Percentiles rank a stretch among this genome's conserved stretches.
phyloP scores from a whole-genome alignment of 2,113 vertebrate genomes.

The Charina bottae region DNA sequence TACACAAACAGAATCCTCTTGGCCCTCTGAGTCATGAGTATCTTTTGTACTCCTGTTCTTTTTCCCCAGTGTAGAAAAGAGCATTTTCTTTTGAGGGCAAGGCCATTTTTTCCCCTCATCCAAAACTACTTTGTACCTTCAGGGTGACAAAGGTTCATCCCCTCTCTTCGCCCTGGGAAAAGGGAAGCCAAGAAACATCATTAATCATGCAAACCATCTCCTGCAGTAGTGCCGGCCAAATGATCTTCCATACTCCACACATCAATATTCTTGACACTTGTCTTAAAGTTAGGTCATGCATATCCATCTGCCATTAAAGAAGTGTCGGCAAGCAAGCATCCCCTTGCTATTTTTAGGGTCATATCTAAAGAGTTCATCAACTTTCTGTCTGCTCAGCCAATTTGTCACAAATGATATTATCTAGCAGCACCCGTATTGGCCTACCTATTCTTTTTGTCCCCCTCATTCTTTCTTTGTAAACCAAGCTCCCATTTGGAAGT shows the following conservation, averaged over 20 bases:
- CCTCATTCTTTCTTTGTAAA: conserved; percentile 2
- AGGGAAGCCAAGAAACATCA: conserved; percentile 44
- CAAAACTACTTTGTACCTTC: conserved; percentile 38
- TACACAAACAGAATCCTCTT: not conserved
- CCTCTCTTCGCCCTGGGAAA: conserved; percentile 42
- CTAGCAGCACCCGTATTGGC: conserved; percentile 43
- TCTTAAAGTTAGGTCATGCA: conserved; percentile 73
- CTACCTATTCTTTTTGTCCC: conserved; percentile 28
- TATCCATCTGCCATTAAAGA: conserved; percentile 74
- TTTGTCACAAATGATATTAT: conserved; percentile 68
- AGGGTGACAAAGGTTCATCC: conserved; percentile 22
- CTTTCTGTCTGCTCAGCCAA: conserved; percentile 69
- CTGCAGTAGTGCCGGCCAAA: conserved; percentile 50
- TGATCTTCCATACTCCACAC: conserved; percentile 56
- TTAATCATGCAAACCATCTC: conserved; percentile 67
- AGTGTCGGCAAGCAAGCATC: conserved; percentile 72
- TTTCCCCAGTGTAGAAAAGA: not conserved
- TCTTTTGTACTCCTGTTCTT: conserved; percentile 23
- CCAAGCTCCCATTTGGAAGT: not conserved
- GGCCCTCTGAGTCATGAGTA: not conserved
- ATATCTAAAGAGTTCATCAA: conserved; percentile 73
- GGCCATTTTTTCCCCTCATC: conserved; percentile 22
- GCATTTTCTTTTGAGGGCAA: conserved; percentile 22
- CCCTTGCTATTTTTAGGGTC: conserved; percentile 77
- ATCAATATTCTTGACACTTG: conserved; percentile 65